Evolutionary conservation across 1,140 invertebrate species (phyloP).

Genomic region (Diachasma alloeum): DNA sequence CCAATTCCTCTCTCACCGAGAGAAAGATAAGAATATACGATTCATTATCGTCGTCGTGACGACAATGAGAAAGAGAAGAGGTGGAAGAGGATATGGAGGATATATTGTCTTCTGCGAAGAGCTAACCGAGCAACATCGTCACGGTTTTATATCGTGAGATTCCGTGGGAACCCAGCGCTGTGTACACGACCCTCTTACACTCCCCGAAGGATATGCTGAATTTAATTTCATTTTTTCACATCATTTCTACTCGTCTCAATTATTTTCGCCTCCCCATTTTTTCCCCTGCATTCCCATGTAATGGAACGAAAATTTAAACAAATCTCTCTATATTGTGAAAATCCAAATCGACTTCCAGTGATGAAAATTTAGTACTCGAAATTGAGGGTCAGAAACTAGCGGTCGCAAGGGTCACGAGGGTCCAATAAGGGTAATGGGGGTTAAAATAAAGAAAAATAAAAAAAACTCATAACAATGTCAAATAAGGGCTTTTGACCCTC

Average conservation of each 20-base stretch:
- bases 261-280: background rate
- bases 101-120: background rate
- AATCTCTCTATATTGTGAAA: no score
- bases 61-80: conserved; percentile 21
- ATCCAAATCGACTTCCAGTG: no score
- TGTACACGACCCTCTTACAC: conserved; percentile 29
- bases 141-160: conserved; percentile 32
- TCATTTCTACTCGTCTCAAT: background rate
- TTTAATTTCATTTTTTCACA: background rate
- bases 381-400: no score
- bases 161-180: conserved; percentile 32
- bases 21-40: conserved; percentile 20
- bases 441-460: no score
- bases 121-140: conserved; percentile 25
- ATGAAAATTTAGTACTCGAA: no score
- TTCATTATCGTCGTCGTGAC: conserved; percentile 28
- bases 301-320: no score
- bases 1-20: no score
- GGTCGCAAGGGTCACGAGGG: no score
- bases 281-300: no score
- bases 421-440: no score
- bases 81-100: conserved; percentile 5
- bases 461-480: no score
- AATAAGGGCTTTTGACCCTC: no score
- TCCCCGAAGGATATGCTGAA: conserved; percentile 11